Conservation (phyloP, 2,113 vertebrate species). For the Nothobranchius furzeri region DNA sequence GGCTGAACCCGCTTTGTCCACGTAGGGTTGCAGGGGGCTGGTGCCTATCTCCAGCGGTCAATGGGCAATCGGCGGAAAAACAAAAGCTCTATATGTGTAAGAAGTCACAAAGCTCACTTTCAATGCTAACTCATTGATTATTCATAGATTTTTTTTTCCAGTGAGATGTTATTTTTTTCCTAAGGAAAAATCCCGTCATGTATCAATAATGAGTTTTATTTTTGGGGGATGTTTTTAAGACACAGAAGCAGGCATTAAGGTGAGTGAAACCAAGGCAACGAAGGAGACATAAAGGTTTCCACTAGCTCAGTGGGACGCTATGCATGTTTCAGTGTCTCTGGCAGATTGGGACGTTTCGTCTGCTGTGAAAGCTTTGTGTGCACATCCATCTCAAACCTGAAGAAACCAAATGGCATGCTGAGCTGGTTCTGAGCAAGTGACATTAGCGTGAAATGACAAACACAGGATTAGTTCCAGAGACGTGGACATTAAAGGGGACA, state of each 20-base stretch:
- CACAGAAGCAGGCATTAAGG: conserved; percentile 25
- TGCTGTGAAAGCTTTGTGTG: conserved; percentile 38
- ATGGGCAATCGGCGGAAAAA: neutral
- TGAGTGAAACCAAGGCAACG: conserved; percentile 68
- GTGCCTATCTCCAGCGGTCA: too few species aligned
- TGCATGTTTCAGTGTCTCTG: conserved; percentile 26
- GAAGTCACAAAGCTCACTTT: too few species aligned
- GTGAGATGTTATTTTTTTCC: conserved; percentile 3
- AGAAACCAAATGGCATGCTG: conserved; percentile 14
- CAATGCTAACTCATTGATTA: conserved; percentile 25
- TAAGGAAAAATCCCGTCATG: conserved; percentile 18
- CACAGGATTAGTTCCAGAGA: neutral
- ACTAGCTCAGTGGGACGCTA: conserved; percentile 52
- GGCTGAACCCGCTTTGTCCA: too few species aligned
- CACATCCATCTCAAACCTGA: conserved; percentile 28
- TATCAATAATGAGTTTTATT: conserved; percentile 36
- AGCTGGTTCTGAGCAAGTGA: conserved; percentile 3
- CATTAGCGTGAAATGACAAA: neutral
- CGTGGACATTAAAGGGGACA: neutral
- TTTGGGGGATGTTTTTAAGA: conserved; percentile 29
- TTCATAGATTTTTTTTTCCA: conserved; percentile 42
- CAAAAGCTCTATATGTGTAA: conserved; percentile 1
- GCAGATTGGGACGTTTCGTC: conserved; percentile 28
- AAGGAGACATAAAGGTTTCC: conserved; percentile 54
- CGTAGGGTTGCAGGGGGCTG: too few species aligned